Evolutionary conservation across 2,113 vertebrate species (phyloP), one percentile per base, ranked within the genome.

Genomic region (Gavialis gangeticus): DNA sequence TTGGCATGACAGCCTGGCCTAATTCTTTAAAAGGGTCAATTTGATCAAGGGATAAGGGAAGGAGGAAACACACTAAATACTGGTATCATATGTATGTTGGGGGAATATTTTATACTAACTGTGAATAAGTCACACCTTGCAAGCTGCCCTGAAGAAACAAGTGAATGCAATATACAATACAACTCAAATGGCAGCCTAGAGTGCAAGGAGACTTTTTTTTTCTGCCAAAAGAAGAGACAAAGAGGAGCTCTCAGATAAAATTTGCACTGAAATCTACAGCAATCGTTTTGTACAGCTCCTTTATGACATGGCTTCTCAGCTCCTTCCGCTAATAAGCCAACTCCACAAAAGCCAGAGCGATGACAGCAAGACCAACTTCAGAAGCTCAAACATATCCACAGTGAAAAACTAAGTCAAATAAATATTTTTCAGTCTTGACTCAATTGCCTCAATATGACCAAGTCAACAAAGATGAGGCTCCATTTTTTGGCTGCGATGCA

Each of bases 391-490:
- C 24, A 75, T 55, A 62, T n/a, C 37, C 90, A 75, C 30, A 71
- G 22, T 82, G 64, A 75, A 91, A 81, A 84, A 37, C 66, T 84
- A 37, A 88, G 54, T 5, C 37, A 73, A 57, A 82, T 83, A 75
- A 96, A 82, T 4, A 73, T 8, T 0, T 5, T 85, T 77, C 18
- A 59, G 75, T 87, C 59, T 86, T 66, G n/a, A 91, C 18, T 91
- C 62, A 54, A 2, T 88, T 91, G 63, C 90, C 75, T 78, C 54
- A 97, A 79, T 13, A 91, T 88, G 60, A 73, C 34, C 60, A 94
- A 92, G 69, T 79, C 92, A 60, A 66, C 77, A 37, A 75, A 92
- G 25, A 37, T 91, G 82, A 46, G 77, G 55, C 19, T 75, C 60
- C 93, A 84, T 84, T 87, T 34, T 30, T 88, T 4, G 46, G 14